Conservation (phyloP, 92 coral and sea anemone species). For the Umimayanthus kanabou region DNA sequence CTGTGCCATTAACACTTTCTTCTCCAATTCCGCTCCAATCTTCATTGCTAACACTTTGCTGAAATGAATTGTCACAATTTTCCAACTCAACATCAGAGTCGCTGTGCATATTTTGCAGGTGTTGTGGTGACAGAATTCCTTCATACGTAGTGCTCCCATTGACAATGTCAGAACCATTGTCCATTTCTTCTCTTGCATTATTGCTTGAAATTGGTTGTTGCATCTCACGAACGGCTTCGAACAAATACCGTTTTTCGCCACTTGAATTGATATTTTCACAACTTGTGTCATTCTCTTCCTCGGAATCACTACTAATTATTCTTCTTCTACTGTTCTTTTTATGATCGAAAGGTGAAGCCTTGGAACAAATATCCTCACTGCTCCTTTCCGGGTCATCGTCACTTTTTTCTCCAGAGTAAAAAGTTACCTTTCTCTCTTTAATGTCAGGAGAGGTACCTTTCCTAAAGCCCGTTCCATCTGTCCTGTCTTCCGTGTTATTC, state of each 20-base stretch:
- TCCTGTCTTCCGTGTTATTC: background rate
- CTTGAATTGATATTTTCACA: background rate
- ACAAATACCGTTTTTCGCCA: background rate
- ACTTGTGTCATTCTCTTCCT: background rate
- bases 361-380: background rate
- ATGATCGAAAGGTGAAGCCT: background rate
- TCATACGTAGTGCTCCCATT: background rate
- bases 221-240: background rate
- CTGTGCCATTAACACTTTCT: background rate
- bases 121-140: background rate
- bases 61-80: background rate
- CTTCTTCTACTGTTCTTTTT: background rate
- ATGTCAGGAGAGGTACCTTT: background rate
- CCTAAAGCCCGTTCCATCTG: background rate
- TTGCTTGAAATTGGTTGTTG: background rate
- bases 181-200: background rate
- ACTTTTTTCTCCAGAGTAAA: background rate
- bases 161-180: background rate
- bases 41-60: background rate
- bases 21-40: background rate
- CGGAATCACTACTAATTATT: constrained; percentile 33
- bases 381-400: background rate
- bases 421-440: background rate
- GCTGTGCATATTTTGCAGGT: background rate
- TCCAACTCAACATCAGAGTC: background rate